phyloP scores from a whole-genome alignment of 1,140 invertebrate species.

The Brachionus rotundiformis region DNA sequence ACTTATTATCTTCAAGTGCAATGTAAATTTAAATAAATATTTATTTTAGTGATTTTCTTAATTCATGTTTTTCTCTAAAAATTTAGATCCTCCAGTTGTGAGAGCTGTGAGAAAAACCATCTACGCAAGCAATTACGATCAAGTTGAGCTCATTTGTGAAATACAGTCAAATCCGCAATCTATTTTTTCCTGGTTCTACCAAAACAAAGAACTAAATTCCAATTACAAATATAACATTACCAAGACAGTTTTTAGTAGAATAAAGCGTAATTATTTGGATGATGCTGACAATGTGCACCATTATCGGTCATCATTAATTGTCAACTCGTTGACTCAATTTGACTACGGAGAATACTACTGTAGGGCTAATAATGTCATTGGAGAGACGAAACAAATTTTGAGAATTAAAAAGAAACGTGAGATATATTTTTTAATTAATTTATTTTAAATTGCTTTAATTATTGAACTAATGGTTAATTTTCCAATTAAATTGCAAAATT shows the following conservation, averaged over 20 bases:
- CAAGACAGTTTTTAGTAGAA: constrained; percentile 13
- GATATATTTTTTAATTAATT: background rate
- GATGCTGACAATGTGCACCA: constrained; percentile 1
- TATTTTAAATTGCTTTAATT: too few relatives aligned
- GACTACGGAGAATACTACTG: constrained; percentile 38
- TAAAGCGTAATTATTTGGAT: background rate
- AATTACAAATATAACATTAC: constrained; percentile 51
- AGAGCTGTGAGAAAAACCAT: constrained; percentile 7
- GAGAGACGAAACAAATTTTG: constrained; percentile 14
- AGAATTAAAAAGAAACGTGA: constrained; percentile 34
- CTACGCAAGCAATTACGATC: constrained; percentile 37
- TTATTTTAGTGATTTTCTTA: background rate
- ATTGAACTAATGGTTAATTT: background rate
- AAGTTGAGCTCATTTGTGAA: constrained; percentile 38
- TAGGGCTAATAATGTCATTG: constrained; percentile 44
- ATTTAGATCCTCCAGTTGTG: constrained; percentile 35
- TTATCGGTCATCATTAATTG: constrained; percentile 22
- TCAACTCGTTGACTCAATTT: constrained; percentile 41
- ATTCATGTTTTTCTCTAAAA: background rate
- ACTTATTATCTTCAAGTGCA: constrained; percentile 51
- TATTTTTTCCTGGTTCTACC: constrained; percentile 32
- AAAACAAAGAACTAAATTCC: background rate
- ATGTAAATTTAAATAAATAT: constrained; percentile 47
- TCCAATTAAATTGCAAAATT: background rate
- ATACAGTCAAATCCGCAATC: constrained; percentile 41